Percentiles rank a stretch among this genome's conserved stretches.
These are phyloP conservation scores for Cryptocephalus moraei DNA, from an alignment of 2,888 invertebrate species.

Conservation along the genomic window DNA sequence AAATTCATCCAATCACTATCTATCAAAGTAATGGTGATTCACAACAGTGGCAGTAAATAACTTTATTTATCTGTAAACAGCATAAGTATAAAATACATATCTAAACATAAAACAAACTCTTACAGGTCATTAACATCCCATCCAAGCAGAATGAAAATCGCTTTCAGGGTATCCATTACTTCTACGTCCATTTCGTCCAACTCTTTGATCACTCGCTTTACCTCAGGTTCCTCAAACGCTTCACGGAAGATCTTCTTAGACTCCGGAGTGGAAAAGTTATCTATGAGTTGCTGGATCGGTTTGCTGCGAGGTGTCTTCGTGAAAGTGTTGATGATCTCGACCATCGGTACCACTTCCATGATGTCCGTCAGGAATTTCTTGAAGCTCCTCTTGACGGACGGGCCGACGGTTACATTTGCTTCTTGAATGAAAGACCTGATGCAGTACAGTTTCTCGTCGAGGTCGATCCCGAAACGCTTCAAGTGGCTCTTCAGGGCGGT, in stretches of 20 bases:
- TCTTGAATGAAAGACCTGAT: conserved; percentile 6
- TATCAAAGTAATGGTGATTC: too few relatives aligned
- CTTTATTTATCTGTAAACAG: not conserved
- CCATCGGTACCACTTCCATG: conserved; percentile 5
- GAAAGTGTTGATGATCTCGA: not conserved
- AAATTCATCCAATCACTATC: too few relatives aligned
- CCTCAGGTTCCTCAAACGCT: conserved; percentile 11
- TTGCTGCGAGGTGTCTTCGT: not conserved
- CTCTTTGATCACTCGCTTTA: conserved; percentile 10
- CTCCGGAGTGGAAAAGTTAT: conserved; percentile 16
- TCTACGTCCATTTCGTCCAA: conserved; percentile 18
- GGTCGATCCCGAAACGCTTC: conserved; percentile 11
- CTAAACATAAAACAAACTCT: not conserved
- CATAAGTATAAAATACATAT: not conserved
- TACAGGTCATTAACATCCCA: conserved; percentile 15
- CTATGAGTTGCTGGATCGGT: conserved; percentile 13
- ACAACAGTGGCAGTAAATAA: too few relatives aligned
- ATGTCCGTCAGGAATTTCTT: conserved; percentile 9
- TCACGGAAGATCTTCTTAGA: conserved; percentile 10
- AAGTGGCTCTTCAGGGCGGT: conserved; percentile 12
- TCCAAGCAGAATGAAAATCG: conserved; percentile 18
- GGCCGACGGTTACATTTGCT: conserved; percentile 2
- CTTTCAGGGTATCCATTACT: conserved; percentile 10
- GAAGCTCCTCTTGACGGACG: conserved; percentile 6
- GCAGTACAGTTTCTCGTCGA: conserved; percentile 12